phyloP scores from a whole-genome alignment of 2,113 vertebrate species.

The Noturus placidus region DNA sequence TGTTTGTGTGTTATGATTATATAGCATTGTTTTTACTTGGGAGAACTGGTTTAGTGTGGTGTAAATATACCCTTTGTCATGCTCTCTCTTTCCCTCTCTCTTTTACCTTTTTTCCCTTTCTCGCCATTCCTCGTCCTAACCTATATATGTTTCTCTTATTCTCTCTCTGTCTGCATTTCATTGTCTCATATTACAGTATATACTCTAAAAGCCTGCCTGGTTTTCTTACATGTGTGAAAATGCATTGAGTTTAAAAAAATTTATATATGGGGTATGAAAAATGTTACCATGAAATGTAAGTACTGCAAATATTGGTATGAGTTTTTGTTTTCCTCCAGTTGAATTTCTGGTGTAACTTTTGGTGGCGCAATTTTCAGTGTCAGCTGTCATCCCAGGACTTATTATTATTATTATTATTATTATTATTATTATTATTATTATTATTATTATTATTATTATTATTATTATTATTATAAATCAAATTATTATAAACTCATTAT shows the following conservation, averaged over 20 bases:
- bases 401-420: constrained; percentile 23
- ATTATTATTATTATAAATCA: constrained; percentile 10
- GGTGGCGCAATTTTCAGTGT: constrained; percentile 69
- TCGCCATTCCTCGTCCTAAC: constrained; percentile 48
- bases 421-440: constrained; percentile 25
- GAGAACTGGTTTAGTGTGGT: constrained; percentile 73
- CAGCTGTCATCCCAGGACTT: constrained; percentile 55
- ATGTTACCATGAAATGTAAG: constrained; percentile 67
- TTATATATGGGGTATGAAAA: constrained; percentile 60
- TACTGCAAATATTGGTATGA: constrained; percentile 74
- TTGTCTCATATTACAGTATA: constrained; percentile 69
- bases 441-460: constrained; percentile 25
- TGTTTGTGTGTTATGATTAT: constrained; percentile 58
- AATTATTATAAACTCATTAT: constrained; percentile 23
- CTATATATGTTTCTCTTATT: constrained; percentile 45
- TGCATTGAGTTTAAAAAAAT: constrained; percentile 62
- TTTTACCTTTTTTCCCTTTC: background rate
- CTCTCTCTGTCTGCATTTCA: constrained; percentile 55
- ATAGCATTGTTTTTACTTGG: constrained; percentile 79
- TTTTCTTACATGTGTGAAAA: constrained; percentile 74
- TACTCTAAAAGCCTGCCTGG: constrained; percentile 76
- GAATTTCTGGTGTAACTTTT: constrained; percentile 64
- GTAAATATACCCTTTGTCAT: constrained; percentile 70
- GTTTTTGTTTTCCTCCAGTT: constrained; percentile 55
- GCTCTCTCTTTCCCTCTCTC: background rate